phyloP scores from a whole-genome alignment of 2,113 vertebrate species.

The Rhinoptilus africanus region DNA sequence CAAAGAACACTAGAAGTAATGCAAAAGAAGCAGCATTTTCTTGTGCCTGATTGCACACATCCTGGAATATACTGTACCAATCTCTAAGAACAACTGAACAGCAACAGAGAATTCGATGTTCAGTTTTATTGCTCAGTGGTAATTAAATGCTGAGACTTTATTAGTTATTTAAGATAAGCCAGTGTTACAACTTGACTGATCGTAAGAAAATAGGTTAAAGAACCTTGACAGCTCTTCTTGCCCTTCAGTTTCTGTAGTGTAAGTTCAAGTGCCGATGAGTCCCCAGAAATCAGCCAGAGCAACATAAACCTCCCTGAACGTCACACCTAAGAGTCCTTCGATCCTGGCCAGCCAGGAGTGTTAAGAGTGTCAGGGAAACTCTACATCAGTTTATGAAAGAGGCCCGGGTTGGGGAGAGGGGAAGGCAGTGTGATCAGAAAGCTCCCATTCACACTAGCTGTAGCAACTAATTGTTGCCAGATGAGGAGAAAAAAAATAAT shows the following conservation, averaged over 20 bases:
- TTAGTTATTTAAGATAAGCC: not conserved
- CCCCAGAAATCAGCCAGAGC: not conserved
- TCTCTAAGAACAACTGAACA: not conserved
- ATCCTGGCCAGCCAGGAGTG: not conserved
- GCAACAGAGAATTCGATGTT: not conserved
- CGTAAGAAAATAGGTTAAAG: not conserved
- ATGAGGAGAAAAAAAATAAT: not conserved
- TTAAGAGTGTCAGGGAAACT: not conserved
- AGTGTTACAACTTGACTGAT: not conserved
- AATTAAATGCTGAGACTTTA: not conserved
- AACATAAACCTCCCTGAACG: not conserved
- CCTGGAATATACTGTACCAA: not conserved
- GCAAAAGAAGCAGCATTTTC: not conserved
- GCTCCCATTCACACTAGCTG: not conserved
- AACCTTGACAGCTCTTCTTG: not conserved
- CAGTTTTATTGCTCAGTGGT: not conserved
- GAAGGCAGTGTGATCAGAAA: not conserved
- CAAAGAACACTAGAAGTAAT: not conserved
- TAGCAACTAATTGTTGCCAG: not conserved
- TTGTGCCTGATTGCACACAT: not conserved
- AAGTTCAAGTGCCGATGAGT: not conserved
- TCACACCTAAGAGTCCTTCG: not conserved
- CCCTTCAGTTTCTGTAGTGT: not conserved
- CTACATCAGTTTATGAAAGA: not conserved
- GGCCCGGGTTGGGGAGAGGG: not conserved